Base-by-base conservation (phyloP, 2,113 vertebrate genomes). In the Taurulus bubalis region DNA sequence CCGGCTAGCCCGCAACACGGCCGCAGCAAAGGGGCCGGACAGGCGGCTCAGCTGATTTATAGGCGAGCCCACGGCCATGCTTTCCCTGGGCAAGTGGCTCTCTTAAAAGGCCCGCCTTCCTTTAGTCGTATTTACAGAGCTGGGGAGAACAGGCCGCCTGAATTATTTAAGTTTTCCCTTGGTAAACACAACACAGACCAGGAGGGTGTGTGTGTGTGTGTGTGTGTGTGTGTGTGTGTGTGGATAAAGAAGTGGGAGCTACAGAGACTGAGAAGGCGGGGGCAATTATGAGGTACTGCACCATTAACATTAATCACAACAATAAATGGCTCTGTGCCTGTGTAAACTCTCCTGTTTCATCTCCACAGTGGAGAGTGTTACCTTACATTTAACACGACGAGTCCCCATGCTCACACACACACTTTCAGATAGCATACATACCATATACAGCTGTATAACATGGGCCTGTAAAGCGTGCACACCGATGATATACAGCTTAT, bases 121-220 rank as follows among this genome's bases (percentile, higher is more conserved):
- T 91, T 90, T 89, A 87, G 85, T 90, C 88, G 92, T 94, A 90
- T 94, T 94, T 94, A 94, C 93, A 94, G 80, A 80, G 79, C 82
- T 72, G 80, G 82, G 83, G 82, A 90, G 85, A 90, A 83, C 62
- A 86, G 85, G 67, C 82, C 20, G 18, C 51, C 72, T 94, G 75
- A 92, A 94, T 93, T 90, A 94, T 94, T 94, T 82, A 94, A 82
- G 69, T 79, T 72, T 79, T 78, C 89, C 86, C 49, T 76, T 87
- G 80, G 84, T 92, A 91, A 91, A 92, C 77, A 90, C 85, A 88
- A 89, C 80, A 89, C 63, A 82, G 75, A 86, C 42, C 64, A 82
- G 51, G 65, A 55, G 75, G 10, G 49, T 32, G 77, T 60, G 71
- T 60, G 49, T 60, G 22, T 53, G 49, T 22, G 45, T 42, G 42